Conservation (phyloP, 2,888 invertebrate genomes). For the Morpho deidamia region DNA sequence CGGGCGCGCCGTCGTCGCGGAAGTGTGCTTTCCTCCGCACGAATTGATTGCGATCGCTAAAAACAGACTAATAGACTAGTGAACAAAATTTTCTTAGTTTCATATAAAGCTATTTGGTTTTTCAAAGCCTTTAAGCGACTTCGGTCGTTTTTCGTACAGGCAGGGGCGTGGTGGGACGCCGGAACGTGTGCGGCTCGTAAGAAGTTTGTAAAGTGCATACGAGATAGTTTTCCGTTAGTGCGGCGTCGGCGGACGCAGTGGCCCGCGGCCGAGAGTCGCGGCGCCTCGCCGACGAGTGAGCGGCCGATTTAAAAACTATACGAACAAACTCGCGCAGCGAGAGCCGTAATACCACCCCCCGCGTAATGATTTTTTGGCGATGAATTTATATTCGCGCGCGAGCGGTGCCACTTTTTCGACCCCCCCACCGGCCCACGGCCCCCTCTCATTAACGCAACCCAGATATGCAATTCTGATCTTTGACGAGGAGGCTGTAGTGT, state of each 20-base stretch:
- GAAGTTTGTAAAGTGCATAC: slow-evolving; percentile 47
- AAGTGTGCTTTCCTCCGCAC: slow-evolving; percentile 69
- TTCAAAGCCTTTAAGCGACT: too few species aligned
- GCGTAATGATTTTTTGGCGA: slow-evolving; percentile 93
- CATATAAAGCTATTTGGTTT: too few species aligned
- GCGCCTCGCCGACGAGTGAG: slow-evolving; percentile 70
- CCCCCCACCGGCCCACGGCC: slow-evolving; percentile 64
- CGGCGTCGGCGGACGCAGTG: slow-evolving; percentile 41
- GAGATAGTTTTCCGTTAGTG: slow-evolving; percentile 41
- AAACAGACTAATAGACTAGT: slow-evolving; percentile 50
- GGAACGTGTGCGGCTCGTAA: slow-evolving; percentile 19
- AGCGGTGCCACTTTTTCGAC: slow-evolving; percentile 79
- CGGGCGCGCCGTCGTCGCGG: slow-evolving; percentile 45
- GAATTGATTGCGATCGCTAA: slow-evolving; percentile 75
- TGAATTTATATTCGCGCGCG: slow-evolving; percentile 86
- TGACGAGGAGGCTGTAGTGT: slow-evolving; percentile 79
- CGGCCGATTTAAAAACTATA: slow-evolving; percentile 78
- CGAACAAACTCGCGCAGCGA: slow-evolving; percentile 72
- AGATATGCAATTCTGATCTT: slow-evolving; percentile 84
- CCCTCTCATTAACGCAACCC: slow-evolving; percentile 81
- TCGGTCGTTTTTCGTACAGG: too few species aligned
- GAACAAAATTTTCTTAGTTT: too few species aligned
- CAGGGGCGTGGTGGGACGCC: not conserved
- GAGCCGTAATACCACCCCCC: slow-evolving; percentile 83
- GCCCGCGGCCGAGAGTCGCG: slow-evolving; percentile 61